phyloP scores from a whole-genome alignment of 2,113 vertebrate species.

The Tetrao urogallus region DNA sequence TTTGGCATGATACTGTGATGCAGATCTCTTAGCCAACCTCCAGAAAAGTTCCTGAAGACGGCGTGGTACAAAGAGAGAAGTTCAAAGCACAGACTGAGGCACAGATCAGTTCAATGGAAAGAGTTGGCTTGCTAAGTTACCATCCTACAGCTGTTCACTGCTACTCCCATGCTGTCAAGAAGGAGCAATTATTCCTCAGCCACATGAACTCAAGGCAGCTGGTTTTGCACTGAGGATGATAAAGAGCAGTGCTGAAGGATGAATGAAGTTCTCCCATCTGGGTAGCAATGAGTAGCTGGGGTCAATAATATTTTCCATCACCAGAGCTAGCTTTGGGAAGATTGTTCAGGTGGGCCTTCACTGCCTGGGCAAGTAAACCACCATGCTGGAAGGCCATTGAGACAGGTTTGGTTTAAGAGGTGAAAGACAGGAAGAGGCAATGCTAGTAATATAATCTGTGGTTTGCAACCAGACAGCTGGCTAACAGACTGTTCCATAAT shows the following conservation, averaged over 20 bases:
- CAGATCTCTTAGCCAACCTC: not conserved
- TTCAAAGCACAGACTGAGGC: not conserved
- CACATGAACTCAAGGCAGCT: not conserved
- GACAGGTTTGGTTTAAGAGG: conserved; percentile 36
- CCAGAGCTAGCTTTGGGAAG: not conserved
- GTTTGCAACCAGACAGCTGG: conserved; percentile 66
- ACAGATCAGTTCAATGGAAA: not conserved
- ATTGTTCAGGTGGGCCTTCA: not conserved
- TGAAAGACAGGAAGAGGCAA: conserved; percentile 55
- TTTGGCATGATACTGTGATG: not conserved
- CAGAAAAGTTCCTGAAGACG: not conserved
- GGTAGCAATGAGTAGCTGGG: not conserved
- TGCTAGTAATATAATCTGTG: conserved; percentile 33
- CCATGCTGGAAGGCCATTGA: conserved; percentile 21
- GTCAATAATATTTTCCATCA: not conserved
- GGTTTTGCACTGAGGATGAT: not conserved
- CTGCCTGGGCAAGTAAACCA: not conserved
- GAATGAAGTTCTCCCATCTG: not conserved
- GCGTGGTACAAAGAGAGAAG: not conserved
- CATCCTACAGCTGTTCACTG: not conserved
- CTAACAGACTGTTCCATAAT: conserved; percentile 57
- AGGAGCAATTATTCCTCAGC: not conserved
- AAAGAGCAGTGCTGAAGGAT: not conserved
- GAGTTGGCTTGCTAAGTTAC: not conserved
- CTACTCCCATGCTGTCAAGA: not conserved